Base-by-base conservation (phyloP, 2,797 vertebrate species). In the Zalophus californianus region DNA sequence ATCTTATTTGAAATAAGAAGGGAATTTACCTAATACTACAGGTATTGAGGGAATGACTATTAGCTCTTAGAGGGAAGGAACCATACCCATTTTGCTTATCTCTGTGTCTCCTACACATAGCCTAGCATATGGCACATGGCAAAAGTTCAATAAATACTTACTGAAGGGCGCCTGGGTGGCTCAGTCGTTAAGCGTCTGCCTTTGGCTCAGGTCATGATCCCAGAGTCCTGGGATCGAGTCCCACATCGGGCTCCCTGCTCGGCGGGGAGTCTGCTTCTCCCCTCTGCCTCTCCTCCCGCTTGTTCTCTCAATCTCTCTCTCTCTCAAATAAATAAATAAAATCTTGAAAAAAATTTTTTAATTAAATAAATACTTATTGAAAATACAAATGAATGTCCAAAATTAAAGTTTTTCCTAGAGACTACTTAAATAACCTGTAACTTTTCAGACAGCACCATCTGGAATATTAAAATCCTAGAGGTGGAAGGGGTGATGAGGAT, bases 361-460 rank as follows among this genome's bases (percentile, higher is more conserved):
- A n/a, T n/a, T 66, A 66, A 86, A 23, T 52, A 75, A 91, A 56
- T 62, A 83, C 78, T 90, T 93, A 32, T 62, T 79, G 78, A 94
- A 93, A 48, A 93, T 56, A 78, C 14, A 83, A 66, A 77, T 83
- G 48, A n/a, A 88, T 29, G 16, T 35, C 20, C 54, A 78, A 80
- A 97, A 41, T 86, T 64, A 70, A 79, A 44, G 14, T 56, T 78
- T 60, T 38, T 52, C 21, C 79, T 80, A 86, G 44, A 38, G 68
- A 58, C 58, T 23, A 62, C 52, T 85, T 78, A 78, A 62, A 83
- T 79, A 58, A 86, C 2, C 32, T 79, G 35, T 48, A 21, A 64
- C 60, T 91, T 95, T 93, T 88, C 64, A 88, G 86, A 97, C n/a
- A 21, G 18, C 66, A 41, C 50, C 48, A 25, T 70, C 21, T 29